Evolutionary conservation across 2,113 vertebrate genomes (phyloP), one percentile per base, ranked within the genome.

Genomic region (Tamias sibiricus): DNA sequence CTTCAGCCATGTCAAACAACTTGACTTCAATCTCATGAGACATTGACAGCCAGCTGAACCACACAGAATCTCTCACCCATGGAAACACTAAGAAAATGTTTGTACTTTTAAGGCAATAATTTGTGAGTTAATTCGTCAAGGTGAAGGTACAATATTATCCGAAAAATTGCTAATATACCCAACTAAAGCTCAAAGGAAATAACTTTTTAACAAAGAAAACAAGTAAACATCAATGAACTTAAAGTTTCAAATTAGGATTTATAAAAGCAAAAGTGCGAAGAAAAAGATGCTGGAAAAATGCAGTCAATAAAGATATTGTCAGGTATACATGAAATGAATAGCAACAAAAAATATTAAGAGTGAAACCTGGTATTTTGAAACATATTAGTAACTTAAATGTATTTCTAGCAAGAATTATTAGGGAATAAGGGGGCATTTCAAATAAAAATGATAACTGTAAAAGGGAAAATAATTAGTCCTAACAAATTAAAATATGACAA

Each of bases 1-100:
- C 2, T 52, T 26, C 0, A 0, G 10, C 8, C 10, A 26, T 3
- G 1, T 0, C 17, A 20, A 62, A 12, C 37, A 72, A 49, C 24
- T 24, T 62, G 30, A 69, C 40, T 52, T 88, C 28, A 9, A 1
- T 26, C 10, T 87, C 28, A 37, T 24, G 35, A 72, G 32, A 84
- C 12, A 24, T 22, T 66, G 20, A 77, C 0, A 19, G 30, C 17
- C 35, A 28, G 14, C 8, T 54, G 62, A 80, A 22, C 0, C 42
- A 62, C 10, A 6, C 3, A 79, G 40, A 79, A 75, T 42, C 80
- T 40, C 22, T 40, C 8, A 84, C 22, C 1, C 66, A 49, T 6
- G 17, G 8, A 66, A 77, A 35, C 20, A 71, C 2, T 47, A 1
- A 69, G 40, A 83, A 77, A 49, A 76, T n/a, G 8, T 77, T 52